Percentiles rank a stretch among this genome's conserved stretches.
phyloP scores from a whole-genome alignment of 2,888 invertebrate species.

The Drosophila nr. perissopoda region DNA sequence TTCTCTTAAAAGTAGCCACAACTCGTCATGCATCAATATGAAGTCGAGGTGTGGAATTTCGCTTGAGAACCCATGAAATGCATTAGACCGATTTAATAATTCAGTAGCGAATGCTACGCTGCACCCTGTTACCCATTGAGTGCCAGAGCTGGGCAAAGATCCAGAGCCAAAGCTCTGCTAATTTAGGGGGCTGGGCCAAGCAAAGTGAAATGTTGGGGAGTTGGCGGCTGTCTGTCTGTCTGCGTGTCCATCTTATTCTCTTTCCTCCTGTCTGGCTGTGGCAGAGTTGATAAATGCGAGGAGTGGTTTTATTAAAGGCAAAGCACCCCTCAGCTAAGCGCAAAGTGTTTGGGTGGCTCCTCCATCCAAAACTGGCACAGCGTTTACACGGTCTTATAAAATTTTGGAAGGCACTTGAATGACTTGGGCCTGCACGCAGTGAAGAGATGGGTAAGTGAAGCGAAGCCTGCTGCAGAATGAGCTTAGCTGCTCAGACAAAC shows the following conservation, averaged over 20 bases:
- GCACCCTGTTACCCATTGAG: constrained; percentile 31
- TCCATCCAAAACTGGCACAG: constrained; percentile 3
- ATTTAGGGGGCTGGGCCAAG: constrained; percentile 49
- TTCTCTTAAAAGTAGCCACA: constrained; percentile 64
- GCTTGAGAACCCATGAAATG: constrained; percentile 70
- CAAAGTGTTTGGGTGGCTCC: constrained; percentile 53
- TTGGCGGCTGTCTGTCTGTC: constrained; percentile 30
- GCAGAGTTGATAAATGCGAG: constrained; percentile 34
- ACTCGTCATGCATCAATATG: constrained; percentile 57
- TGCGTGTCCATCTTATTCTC: constrained; percentile 7
- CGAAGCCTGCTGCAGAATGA: constrained; percentile 20
- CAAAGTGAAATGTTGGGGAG: constrained; percentile 41
- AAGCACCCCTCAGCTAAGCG: constrained; percentile 45
- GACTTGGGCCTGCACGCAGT: constrained; percentile 12
- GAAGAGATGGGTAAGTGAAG: neutral
- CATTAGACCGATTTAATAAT: constrained; percentile 74
- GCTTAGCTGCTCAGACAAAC: constrained; percentile 29
- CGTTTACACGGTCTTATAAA: constrained; percentile 31
- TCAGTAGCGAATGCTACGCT: constrained; percentile 52
- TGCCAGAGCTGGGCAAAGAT: neutral
- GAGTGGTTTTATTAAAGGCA: constrained; percentile 43
- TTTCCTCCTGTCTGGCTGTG: constrained; percentile 8
- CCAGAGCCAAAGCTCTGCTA: constrained; percentile 36
- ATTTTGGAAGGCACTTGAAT: constrained; percentile 27
- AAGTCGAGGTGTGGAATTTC: constrained; percentile 46